Evolutionary conservation across 2,888 invertebrate species (phyloP).

Genomic region (Hofmannophila pseudospretella): DNA sequence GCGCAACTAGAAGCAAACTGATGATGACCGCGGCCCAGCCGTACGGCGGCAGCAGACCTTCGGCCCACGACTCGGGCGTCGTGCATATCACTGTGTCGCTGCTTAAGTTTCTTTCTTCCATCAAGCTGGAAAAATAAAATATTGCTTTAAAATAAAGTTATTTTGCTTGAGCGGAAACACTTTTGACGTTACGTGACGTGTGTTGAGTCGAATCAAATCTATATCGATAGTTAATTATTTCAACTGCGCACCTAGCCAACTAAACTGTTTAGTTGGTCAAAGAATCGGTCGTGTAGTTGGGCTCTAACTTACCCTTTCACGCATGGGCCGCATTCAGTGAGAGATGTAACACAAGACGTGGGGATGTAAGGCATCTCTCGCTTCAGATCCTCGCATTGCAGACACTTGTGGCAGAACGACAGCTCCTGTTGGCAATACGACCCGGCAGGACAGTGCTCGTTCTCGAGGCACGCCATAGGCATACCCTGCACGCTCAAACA

Average conservation of each 20-base stretch:
- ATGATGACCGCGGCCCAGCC: conserved; percentile 25
- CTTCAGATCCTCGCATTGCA: conserved; percentile 35
- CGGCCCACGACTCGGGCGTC: conserved; percentile 10
- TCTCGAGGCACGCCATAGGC: conserved; percentile 26
- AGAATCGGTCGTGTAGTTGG: too few relatives aligned
- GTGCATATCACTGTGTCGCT: too few relatives aligned
- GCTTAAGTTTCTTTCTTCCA: not conserved
- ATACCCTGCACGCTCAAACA: conserved; percentile 3
- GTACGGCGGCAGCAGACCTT: conserved; percentile 20
- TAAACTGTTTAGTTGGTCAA: too few relatives aligned
- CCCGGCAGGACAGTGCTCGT: conserved; percentile 34
- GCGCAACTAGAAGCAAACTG: conserved; percentile 21
- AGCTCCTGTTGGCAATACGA: conserved; percentile 33
- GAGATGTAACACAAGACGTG: conserved; percentile 28
- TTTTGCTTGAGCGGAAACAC: too few relatives aligned
- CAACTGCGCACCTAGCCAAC: too few relatives aligned
- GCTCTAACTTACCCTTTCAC: conserved; percentile 38
- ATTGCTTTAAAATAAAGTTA: too few relatives aligned
- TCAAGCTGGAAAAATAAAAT: conserved; percentile 3
- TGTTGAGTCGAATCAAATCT: too few relatives aligned
- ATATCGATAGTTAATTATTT: too few relatives aligned
- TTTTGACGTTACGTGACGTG: too few relatives aligned
- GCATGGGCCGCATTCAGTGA: conserved; percentile 37
- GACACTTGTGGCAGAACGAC: conserved; percentile 34
- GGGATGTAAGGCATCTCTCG: conserved; percentile 19